These are phyloP conservation scores for Gymnocephalus cernua DNA, from an alignment of 2,113 vertebrate species.

Conservation along the genomic window DNA sequence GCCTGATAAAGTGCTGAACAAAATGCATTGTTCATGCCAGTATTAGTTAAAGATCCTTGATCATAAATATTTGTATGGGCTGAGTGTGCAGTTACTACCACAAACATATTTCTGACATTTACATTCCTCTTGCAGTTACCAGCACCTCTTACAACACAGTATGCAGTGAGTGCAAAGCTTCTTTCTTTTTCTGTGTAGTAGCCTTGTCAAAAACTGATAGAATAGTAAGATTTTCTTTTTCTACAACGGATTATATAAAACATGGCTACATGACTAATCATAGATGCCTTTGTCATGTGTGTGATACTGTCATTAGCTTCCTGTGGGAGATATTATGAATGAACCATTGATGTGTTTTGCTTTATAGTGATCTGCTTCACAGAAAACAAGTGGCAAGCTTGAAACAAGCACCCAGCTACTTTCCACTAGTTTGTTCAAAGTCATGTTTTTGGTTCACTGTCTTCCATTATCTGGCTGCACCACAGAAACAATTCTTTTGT, in stretches of 20 bases:
- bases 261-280: background rate
- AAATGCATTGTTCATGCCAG: constrained; percentile 35
- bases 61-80: constrained; percentile 52
- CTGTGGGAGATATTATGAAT: constrained; percentile 21
- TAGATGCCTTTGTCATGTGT: background rate
- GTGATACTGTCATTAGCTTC: constrained; percentile 15
- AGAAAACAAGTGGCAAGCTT: constrained; percentile 28
- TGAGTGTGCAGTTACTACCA: constrained; percentile 35
- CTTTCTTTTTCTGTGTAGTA: background rate
- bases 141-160: background rate
- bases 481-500: constrained; percentile 53
- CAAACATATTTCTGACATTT: constrained; percentile 33
- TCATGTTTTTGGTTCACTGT: constrained; percentile 40
- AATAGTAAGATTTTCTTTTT: constrained; percentile 2
- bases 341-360: constrained; percentile 8
- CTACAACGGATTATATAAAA: constrained; percentile 1
- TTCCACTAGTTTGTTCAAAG: constrained; percentile 44
- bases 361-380: constrained; percentile 16
- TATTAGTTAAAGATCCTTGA: constrained; percentile 39
- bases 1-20: constrained; percentile 34
- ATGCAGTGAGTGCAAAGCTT: background rate
- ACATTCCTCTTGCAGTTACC: constrained; percentile 9
- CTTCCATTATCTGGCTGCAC: constrained; percentile 39
- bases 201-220: constrained; percentile 4
- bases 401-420: constrained; percentile 30